Base-by-base conservation (phyloP, 2,797 vertebrate species). In the Apogon talboti region DNA sequence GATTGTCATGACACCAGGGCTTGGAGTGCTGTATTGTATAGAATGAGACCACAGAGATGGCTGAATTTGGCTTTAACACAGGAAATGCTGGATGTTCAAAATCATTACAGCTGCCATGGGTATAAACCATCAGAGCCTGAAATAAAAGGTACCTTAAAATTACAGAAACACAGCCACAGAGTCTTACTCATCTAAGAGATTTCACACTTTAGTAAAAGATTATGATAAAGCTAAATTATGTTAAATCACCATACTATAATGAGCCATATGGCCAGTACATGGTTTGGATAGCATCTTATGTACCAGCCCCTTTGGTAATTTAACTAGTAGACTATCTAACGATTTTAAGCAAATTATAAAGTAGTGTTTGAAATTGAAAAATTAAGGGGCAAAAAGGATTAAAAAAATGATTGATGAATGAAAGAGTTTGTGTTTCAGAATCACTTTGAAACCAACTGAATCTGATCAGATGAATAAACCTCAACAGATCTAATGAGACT, bases 61-160 rank as follows among this genome's bases (percentile, higher is more conserved):
- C 18, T 51, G 69, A 74, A 64, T 78, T 10, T 24, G 47, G 62
- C 76, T 71, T 35, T 69, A 66, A 61, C 50, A 56, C 68, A 37
- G 41, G 55, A 37, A 73, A 66, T 54, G 30, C 46, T 52, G 64
- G 33, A 57, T 66, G 42, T 33, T 72, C 18, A 66, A 74, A 64
- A 69, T 59, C n/a, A 59, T 61, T 55, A 77, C 41, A 41, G 55
- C 49, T 38, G 56, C 58, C 43, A 4, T 50, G 59, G 45, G 45
- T 55, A 74, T 35, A 44, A 18, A 15, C 42, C 52, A 71, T 46
- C 47, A 61, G 58, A 79, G 56, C 51, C 73, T 45, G 47, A 66
- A 66, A 16, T 62, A 74, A 74, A 73, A 77, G 0, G 2, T 15
- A 24, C 15, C 45, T 51, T 46, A 35, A 37, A 38, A 41, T 35